Evolutionary conservation across 2,797 vertebrate genomes (phyloP), one percentile per base, ranked within the genome.

Genomic region (Denticeps clupeoides): DNA sequence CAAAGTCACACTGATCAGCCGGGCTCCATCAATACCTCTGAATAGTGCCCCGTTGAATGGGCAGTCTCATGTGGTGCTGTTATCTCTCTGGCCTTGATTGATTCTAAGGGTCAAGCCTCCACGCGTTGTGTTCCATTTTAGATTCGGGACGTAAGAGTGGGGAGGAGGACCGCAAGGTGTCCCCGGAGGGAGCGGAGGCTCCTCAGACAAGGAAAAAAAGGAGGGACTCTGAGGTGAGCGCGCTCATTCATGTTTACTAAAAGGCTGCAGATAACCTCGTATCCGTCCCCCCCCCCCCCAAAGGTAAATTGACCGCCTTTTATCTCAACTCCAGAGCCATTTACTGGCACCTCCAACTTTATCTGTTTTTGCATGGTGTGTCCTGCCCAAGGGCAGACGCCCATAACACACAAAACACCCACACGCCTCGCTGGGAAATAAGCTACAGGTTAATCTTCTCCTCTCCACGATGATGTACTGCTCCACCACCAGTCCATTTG

Each of bases 201-300:
- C 48, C 59, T 61, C 74, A 73, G 38, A 53, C 63, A 52, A 52
- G 64, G 58, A 67, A 53, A 72, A 68, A 86, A 81, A 72, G 81
- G 79, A 60, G 63, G 67, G 55, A 66, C 47, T 67, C 70, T 51
- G 55, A 61, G 58, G 66, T 69, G 53, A 67, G 55, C n/a, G n/a
- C n/a, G n/a, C 33, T 43, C 19, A 49, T 28, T 56, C 70, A 56
- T 67, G 66, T 64, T 59, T 50, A 53, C 48, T 56, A 31, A 48
- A 32, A 7, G 32, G 35, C 16, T 35, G 15, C 6, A 35, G 32
- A 35, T 35, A 35, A 9, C 32, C 7, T 29, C 12, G 4, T 28
- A 10, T n/a, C 27, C 27, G 9, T 9, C 2, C 7, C 25, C 25
- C 54, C 55, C 49, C 47, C 49, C 4, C 2, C 29, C n/a, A n/a